Base-by-base conservation (phyloP, 2,888 invertebrate species). In the Ophion slaviceki region DNA sequence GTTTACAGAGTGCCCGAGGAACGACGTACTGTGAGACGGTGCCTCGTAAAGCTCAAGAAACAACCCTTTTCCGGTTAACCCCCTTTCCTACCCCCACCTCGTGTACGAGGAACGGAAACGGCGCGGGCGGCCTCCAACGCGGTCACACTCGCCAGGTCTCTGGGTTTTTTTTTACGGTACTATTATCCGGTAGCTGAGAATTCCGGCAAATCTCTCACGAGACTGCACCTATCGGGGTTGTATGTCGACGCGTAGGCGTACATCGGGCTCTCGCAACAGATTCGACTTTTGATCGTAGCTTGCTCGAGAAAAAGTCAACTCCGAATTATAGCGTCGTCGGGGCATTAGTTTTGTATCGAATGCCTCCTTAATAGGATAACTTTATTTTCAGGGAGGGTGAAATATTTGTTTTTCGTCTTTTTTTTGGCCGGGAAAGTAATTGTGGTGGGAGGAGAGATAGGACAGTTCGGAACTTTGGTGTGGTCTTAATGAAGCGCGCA, bases 21-120 rank as follows among this genome's bases (percentile, higher is more conserved):
- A 74, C 36, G 36, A 40, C 3, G 57, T 20, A 28, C 67, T 11
- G 62, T 28, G 28, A 68, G 75, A 79, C 32, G 64, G 53, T 53
- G 14, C 28, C 57, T 80, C 83, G 75, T 83, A 91, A 89, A 91
- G 90, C 88, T 85, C 83, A 90, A 88, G 90, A 90, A 91, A 91
- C 89, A 91, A 90, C 90, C 90, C 91, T 91, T 91, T 90, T 89
- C 86, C 80, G 78, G 77, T 79, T 76, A 61, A 72, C 62, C 66
- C 70, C 59, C 57, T 57, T 8, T n/a, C 20, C 53, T 24, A 36
- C n/a, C 24, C 53, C n/a, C 53, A 20, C 36, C 7, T 7, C 28
- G 47, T 20, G n/a, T 32, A 17, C 28, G 45, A 28, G 11, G 57
- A 45, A 59, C 32, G 36, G 24, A 70, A 36, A 68, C 10, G 84